phyloP scores from a whole-genome alignment of 1,140 invertebrate genomes.

The Nymphalis io region DNA sequence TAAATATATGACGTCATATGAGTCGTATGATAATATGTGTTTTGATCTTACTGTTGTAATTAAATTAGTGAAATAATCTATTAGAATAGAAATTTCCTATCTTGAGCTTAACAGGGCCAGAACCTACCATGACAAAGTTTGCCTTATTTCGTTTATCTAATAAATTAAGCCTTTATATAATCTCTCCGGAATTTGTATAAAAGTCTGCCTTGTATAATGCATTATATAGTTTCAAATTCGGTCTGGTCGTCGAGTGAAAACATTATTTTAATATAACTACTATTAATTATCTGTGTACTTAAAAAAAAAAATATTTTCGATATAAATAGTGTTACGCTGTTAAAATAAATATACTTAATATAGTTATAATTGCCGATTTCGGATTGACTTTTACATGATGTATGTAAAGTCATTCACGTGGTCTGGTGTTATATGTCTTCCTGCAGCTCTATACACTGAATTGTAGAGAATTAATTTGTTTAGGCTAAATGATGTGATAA shows the following conservation, averaged over 20 bases:
- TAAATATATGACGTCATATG: no score
- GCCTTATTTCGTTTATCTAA: constrained; percentile 36
- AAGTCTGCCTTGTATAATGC: background rate
- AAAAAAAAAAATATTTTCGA: constrained; percentile 66
- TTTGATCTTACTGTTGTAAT: background rate
- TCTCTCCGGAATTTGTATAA: background rate
- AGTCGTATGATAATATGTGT: background rate
- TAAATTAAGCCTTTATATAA: constrained; percentile 9
- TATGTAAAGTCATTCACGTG: constrained; percentile 37
- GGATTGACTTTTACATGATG: constrained; percentile 38
- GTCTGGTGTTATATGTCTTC: constrained; percentile 73
- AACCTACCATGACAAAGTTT: constrained; percentile 20
- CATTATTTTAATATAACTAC: constrained; percentile 1
- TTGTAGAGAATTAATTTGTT: constrained; percentile 67
- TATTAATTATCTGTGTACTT: constrained; percentile 10
- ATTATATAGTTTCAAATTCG: background rate
- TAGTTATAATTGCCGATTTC: constrained; percentile 54
- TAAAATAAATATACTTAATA: constrained; percentile 57
- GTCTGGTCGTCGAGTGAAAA: background rate
- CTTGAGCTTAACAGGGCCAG: constrained; percentile 39
- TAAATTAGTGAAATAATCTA: constrained; percentile 11
- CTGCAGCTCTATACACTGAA: constrained; percentile 80
- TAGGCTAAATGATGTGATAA: constrained; percentile 47
- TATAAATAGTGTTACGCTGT: constrained; percentile 72
- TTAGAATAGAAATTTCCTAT: constrained; percentile 10